Evolutionary conservation across 2,797 vertebrate genomes (phyloP), one percentile per base, ranked within the genome.

Genomic region (Agapornis canus): DNA sequence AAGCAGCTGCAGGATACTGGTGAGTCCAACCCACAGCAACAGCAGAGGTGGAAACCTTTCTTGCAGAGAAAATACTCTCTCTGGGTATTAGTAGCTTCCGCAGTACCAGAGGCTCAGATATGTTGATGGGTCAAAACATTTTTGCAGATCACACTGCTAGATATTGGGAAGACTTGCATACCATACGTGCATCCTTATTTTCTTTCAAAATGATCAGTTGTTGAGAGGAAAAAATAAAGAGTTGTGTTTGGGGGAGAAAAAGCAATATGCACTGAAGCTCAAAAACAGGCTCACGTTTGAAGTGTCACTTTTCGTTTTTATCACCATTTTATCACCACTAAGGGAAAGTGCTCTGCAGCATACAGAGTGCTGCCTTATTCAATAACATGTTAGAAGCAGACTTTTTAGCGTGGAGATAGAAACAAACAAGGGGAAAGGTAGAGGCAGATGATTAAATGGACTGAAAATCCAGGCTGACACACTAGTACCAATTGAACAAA

Each of bases 261-360:
- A 85, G 90, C 91, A 85, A 85, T 76, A 76, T 29, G 89, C 95
- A 71, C n/a, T 5, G 48, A 14, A 75, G 85, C 92, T 95, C 72
- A 47, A 65, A 72, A 71, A 59, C 83, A 66, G 79, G 78, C 72
- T 15, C 2, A 59, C 2, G 22, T 96, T 96, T 96, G 94, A 95
- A 96, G 90, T 96, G 92, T 96, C 96, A 93, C 92, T 95, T 95
- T 95, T 88, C 9, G 83, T 95, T 96, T 95, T 97, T 96, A 92
- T 97, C 94, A 89, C 91, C 81, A 71, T 95, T 96, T 96, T 96
- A 95, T 95, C 92, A 90, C 71, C 72, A 60, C 84, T 92, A 82
- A 95, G 91, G 92, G 93, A 82, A 95, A 92, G 86, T 76, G 82
- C 86, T 97, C 82, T 9, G 57, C 92, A 78, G 90, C 60, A 76